phyloP scores from a whole-genome alignment of 2,888 invertebrate genomes.

The Watsonalla cultraria region DNA sequence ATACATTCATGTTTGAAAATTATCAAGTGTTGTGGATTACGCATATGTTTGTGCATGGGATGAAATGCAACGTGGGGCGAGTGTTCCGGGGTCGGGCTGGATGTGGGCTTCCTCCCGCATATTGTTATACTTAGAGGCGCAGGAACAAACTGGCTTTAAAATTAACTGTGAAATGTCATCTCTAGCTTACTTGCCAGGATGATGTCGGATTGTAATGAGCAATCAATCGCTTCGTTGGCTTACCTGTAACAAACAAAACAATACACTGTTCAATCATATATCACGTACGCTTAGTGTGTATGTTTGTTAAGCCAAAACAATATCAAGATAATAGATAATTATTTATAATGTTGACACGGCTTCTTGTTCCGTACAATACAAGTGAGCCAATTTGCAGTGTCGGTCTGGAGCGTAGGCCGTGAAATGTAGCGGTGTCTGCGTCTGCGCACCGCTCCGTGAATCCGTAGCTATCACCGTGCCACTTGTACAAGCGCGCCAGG shows the following conservation, averaged over 20 bases:
- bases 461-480: slow-evolving; percentile 11
- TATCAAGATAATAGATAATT: slow-evolving; percentile 13
- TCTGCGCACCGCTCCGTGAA: slow-evolving; percentile 23
- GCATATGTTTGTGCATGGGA: too few relatives aligned
- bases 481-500: background rate
- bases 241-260: slow-evolving; percentile 53
- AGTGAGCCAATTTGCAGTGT: slow-evolving; percentile 34
- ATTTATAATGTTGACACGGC: slow-evolving; percentile 41
- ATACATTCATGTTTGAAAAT: too few relatives aligned
- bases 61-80: too few relatives aligned
- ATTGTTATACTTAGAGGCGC: too few relatives aligned
- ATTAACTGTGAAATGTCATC: background rate
- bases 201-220: background rate
- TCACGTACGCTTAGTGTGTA: slow-evolving; percentile 7
- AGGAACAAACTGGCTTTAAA: too few relatives aligned
- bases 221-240: slow-evolving; percentile 12
- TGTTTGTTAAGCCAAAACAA: slow-evolving; percentile 12
- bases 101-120: too few relatives aligned
- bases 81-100: too few relatives aligned
- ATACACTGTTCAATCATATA: slow-evolving; percentile 8
- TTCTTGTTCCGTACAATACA: slow-evolving; percentile 53
- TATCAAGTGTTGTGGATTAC: too few relatives aligned
- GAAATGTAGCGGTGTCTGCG: slow-evolving; percentile 36
- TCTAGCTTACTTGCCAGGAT: background rate
- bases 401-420: slow-evolving; percentile 35